These are phyloP conservation scores for Chloebia gouldiae DNA, from an alignment of 2,113 vertebrate genomes.

Conservation along the genomic window DNA sequence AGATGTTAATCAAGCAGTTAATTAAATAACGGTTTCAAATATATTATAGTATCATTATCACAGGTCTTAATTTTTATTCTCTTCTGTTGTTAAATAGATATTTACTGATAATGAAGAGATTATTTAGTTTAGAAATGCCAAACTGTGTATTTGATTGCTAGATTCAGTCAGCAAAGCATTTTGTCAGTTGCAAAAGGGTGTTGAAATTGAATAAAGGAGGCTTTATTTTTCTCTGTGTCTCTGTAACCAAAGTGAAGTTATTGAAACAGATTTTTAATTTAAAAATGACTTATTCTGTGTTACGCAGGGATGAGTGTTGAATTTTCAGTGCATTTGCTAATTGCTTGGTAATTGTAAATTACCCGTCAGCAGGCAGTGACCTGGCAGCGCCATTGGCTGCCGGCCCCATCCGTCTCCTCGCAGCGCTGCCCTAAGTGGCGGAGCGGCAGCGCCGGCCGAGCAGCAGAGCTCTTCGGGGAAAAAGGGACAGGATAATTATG, in stretches of 20 bases:
- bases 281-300: constrained; percentile 22
- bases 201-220: neutral
- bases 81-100: neutral
- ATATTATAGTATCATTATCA: neutral
- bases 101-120: neutral
- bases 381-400: constrained; percentile 64
- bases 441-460: constrained; percentile 14
- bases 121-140: neutral
- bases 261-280: constrained; percentile 50
- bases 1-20: neutral
- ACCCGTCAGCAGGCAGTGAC: constrained; percentile 13
- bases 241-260: constrained; percentile 29
- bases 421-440: constrained; percentile 37
- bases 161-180: neutral
- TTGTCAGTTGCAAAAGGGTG: neutral
- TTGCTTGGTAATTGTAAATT: constrained; percentile 51
- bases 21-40: neutral
- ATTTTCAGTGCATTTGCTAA: constrained; percentile 56
- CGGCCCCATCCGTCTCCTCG: constrained; percentile 24
- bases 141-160: neutral
- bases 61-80: neutral
- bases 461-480: constrained; percentile 60
- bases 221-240: neutral
- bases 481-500: constrained; percentile 67
- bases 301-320: constrained; percentile 33